Percentiles rank a stretch among this genome's conserved stretches.
These are phyloP conservation scores for Agrochola lota DNA, from an alignment of 2,888 invertebrate species.

Conservation along the genomic window DNA sequence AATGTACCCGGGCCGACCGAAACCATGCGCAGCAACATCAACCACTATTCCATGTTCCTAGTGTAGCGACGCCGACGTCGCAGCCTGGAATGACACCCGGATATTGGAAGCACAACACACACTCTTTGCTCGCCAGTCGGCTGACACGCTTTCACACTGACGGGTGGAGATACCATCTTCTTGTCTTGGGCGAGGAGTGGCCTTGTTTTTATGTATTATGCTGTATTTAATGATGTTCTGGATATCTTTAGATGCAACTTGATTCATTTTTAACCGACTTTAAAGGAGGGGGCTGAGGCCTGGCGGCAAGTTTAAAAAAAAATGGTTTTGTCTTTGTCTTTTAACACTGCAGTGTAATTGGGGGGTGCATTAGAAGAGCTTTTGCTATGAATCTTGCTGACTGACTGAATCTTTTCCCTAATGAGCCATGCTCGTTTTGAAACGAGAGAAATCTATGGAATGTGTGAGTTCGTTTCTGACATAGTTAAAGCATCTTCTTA, in stretches of 20 bases:
- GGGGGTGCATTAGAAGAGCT: background rate
- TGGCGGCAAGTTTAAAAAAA: too few species aligned
- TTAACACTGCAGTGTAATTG: background rate
- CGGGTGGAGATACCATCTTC: constrained; percentile 56
- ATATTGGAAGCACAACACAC: constrained; percentile 66
- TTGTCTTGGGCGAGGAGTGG: constrained; percentile 27
- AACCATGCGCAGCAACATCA: constrained; percentile 37
- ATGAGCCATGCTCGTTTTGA: background rate
- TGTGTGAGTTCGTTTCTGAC: background rate
- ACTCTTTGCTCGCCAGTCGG: constrained; percentile 57
- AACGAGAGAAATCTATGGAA: background rate
- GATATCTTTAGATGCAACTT: constrained; percentile 2
- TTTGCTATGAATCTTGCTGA: background rate
- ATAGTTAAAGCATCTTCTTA: too few species aligned
- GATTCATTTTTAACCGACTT: background rate
- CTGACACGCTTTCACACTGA: constrained; percentile 58
- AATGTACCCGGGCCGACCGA: too few species aligned
- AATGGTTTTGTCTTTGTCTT: background rate
- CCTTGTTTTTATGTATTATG: constrained; percentile 24
- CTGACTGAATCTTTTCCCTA: background rate
- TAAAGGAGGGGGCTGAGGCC: background rate
- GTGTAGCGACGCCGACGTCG: constrained; percentile 16
- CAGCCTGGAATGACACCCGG: constrained; percentile 57
- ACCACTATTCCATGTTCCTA: constrained; percentile 42
- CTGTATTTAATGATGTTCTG: constrained; percentile 5